These are phyloP conservation scores for Nudaria mundana DNA, from an alignment of 2,888 invertebrate species.

Conservation along the genomic window DNA sequence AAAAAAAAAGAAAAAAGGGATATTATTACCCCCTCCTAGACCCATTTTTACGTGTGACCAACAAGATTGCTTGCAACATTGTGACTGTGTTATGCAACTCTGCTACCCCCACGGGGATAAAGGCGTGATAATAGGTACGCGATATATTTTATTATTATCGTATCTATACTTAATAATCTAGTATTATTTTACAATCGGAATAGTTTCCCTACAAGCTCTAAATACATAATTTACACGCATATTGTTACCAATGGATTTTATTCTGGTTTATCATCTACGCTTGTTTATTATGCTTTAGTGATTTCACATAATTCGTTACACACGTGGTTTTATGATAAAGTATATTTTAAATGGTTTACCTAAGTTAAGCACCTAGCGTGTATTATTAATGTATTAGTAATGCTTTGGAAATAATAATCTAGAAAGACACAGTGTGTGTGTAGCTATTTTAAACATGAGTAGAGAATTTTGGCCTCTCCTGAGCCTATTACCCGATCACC, in stretches of 20 bases:
- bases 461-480: too few relatives aligned
- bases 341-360: conserved; percentile 25
- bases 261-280: conserved; percentile 25
- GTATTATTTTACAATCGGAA: conserved; percentile 3
- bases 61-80: too few relatives aligned
- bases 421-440: too few relatives aligned
- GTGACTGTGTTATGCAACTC: too few relatives aligned
- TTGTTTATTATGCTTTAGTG: conserved; percentile 32
- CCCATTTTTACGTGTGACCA: too few relatives aligned
- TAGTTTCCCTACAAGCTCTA: conserved; percentile 1
- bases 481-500: too few relatives aligned
- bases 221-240: conserved; percentile 18
- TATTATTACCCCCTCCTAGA: too few relatives aligned
- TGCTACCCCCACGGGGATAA: too few relatives aligned
- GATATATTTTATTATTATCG: neutral
- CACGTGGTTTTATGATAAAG: conserved; percentile 26
- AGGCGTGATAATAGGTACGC: too few relatives aligned
- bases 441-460: too few relatives aligned
- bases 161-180: neutral
- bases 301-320: conserved; percentile 34
- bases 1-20: too few relatives aligned
- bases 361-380: conserved; percentile 4
- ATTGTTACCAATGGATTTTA: conserved; percentile 29
- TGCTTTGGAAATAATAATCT: neutral
- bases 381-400: conserved; percentile 4